A percentile compares a stretch with the other conserved stretches of the same genome.
These are phyloP conservation scores for Poecilobothrus nobilitatus DNA, from an alignment of 2,888 invertebrate species.

Conservation along the genomic window DNA sequence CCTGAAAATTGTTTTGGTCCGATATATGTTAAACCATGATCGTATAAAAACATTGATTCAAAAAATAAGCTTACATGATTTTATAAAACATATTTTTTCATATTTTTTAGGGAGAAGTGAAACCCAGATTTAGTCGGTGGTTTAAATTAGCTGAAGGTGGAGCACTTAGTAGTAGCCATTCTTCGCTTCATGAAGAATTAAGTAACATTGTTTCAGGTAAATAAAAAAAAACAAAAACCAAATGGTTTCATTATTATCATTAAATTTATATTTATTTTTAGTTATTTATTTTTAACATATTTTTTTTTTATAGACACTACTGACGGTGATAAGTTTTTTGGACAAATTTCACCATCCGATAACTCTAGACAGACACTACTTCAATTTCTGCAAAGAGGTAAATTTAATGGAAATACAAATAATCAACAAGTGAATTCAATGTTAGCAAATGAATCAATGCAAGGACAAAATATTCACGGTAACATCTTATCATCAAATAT, in stretches of 20 bases:
- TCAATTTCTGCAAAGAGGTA: conserved; percentile 63
- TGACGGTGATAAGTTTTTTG: conserved; percentile 56
- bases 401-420: conserved; percentile 32
- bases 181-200: conserved; percentile 54
- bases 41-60: too few species aligned
- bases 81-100: too few species aligned
- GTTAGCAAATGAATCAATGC: background rate
- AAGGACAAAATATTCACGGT: background rate
- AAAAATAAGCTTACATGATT: too few species aligned
- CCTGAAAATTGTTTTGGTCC: too few species aligned
- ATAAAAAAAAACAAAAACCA: too few species aligned
- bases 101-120: conserved; percentile 54
- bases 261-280: background rate
- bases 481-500: background rate
- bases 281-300: background rate
- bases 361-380: conserved; percentile 45
- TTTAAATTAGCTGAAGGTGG: conserved; percentile 49
- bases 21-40: too few species aligned
- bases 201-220: conserved; percentile 59
- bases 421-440: conserved; percentile 4
- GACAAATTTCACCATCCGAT: conserved; percentile 59
- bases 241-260: background rate
- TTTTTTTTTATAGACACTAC: conserved; percentile 25
- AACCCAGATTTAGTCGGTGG: conserved; percentile 68
- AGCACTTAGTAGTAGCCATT: conserved; percentile 42